phyloP scores from a whole-genome alignment of 1,140 invertebrate species.

The Coptotermes formosanus region DNA sequence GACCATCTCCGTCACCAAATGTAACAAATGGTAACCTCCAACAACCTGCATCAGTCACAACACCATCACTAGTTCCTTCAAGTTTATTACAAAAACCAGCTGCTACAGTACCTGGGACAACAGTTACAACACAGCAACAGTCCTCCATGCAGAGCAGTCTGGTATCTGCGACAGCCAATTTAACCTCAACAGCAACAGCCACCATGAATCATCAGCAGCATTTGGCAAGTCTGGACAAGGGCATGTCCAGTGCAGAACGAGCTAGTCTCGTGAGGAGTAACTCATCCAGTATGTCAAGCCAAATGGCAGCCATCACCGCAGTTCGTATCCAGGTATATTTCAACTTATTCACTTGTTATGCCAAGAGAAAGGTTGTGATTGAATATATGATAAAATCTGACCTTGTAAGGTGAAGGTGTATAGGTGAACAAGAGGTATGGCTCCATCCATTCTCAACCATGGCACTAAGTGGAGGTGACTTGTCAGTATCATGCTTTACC shows the following conservation, averaged over 20 bases:
- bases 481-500: too few species aligned
- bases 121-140: constrained; percentile 44
- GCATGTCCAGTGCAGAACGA: constrained; percentile 44
- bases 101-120: constrained; percentile 36
- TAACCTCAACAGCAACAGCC: constrained; percentile 43
- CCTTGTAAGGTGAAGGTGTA: too few species aligned
- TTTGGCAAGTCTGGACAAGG: constrained; percentile 43
- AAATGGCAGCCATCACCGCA: constrained; percentile 69
- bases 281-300: constrained; percentile 58
- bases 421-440: too few species aligned
- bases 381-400: too few species aligned
- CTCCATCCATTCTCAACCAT: too few species aligned
- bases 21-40: constrained; percentile 44
- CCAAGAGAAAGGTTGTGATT: too few species aligned
- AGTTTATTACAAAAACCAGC: constrained; percentile 44
- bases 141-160: constrained; percentile 38
- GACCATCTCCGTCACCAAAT: constrained; percentile 51
- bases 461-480: too few species aligned
- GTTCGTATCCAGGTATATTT: constrained; percentile 48
- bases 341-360: too few species aligned
- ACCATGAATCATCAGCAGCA: constrained; percentile 37
- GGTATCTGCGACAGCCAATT: constrained; percentile 44
- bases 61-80: constrained; percentile 41
- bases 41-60: background rate
- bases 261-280: constrained; percentile 38